phyloP scores from a whole-genome alignment of 2,888 invertebrate species.

The Agriopis leucophaearia region DNA sequence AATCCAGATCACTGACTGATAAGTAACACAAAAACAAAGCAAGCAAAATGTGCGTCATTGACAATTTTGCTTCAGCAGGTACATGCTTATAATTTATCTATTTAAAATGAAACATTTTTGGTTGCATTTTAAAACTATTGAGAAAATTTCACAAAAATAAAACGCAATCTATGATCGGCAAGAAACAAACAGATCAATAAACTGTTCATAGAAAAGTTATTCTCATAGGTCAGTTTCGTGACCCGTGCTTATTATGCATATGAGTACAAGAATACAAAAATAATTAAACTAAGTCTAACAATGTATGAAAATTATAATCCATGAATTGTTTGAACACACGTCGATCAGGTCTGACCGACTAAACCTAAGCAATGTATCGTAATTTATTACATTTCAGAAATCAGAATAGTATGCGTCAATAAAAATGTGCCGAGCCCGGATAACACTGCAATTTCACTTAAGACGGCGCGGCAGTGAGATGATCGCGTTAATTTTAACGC shows the following conservation, averaged over 20 bases:
- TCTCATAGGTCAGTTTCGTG: neutral
- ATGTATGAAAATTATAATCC: neutral
- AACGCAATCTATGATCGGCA: neutral
- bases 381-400: neutral
- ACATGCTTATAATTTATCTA: neutral
- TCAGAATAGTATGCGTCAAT: neutral
- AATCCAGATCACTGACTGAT: slow-evolving; percentile 52
- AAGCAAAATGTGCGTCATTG: slow-evolving; percentile 33
- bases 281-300: slow-evolving; percentile 38
- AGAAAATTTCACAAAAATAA: neutral
- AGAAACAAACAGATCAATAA: slow-evolving; percentile 23
- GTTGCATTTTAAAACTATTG: too few species aligned
- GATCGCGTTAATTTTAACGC: too few species aligned
- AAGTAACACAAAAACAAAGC: slow-evolving; percentile 19
- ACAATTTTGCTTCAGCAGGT: slow-evolving; percentile 31
- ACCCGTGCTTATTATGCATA: slow-evolving; percentile 37
- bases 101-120: neutral
- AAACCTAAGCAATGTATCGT: too few species aligned
- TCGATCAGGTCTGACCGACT: slow-evolving; percentile 5
- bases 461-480: too few species aligned
- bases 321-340: slow-evolving; percentile 33
- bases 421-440: neutral
- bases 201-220: slow-evolving; percentile 6
- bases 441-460: too few species aligned
- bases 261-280: slow-evolving; percentile 41